phyloP scores from a whole-genome alignment of 2,113 vertebrate species.

The Gallinago paraguaiae region DNA sequence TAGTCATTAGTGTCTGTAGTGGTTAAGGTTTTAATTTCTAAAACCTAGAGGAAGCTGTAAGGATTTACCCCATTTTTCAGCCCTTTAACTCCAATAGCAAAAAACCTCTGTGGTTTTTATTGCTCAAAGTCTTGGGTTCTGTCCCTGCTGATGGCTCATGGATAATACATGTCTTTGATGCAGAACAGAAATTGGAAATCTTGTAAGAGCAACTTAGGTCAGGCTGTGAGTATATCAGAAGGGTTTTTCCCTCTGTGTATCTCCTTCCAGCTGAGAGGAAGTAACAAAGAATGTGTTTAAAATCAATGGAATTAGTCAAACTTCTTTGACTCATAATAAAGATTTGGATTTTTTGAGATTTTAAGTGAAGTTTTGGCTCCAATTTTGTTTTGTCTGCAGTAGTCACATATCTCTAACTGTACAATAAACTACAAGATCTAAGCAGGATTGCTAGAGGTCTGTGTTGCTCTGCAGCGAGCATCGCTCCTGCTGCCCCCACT shows the following conservation, averaged over 20 bases:
- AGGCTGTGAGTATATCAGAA: neutral
- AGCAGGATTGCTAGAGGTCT: neutral
- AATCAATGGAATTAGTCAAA: conserved; percentile 47
- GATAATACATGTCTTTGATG: conserved; percentile 26
- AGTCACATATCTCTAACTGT: neutral
- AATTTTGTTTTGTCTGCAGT: conserved; percentile 51
- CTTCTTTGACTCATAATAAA: conserved; percentile 30
- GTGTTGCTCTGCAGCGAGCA: neutral
- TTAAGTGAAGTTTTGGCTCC: conserved; percentile 21
- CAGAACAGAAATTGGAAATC: conserved; percentile 46
- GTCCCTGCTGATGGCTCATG: neutral
- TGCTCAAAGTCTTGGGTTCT: neutral
- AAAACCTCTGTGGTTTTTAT: neutral
- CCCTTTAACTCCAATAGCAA: neutral
- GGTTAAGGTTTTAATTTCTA: neutral
- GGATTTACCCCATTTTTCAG: neutral
- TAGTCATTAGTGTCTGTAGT: neutral
- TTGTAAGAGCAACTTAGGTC: conserved; percentile 17
- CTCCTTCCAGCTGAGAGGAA: conserved; percentile 53
- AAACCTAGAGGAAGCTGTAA: neutral
- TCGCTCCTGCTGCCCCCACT: neutral
- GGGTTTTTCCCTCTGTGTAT: conserved; percentile 25
- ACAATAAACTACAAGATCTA: neutral
- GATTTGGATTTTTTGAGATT: neutral
- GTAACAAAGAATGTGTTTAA: conserved; percentile 55